Percentiles rank a stretch among this genome's conserved stretches.
These are phyloP conservation scores for Slavum lentiscoides DNA, from an alignment of 2,888 invertebrate species.

Conservation along the genomic window DNA sequence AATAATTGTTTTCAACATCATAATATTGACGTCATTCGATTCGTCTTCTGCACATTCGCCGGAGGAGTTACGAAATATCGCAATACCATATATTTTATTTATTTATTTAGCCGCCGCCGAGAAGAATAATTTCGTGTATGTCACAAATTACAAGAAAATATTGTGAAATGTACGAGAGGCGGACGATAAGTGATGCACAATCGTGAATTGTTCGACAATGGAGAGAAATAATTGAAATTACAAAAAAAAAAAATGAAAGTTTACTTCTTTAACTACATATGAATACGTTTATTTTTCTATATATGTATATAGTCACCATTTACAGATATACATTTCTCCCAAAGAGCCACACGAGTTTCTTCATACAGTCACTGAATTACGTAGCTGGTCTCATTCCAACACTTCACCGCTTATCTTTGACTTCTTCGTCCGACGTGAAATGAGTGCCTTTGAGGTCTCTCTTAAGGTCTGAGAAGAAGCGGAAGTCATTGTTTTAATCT, in stretches of 20 bases:
- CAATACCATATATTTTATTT: too few species aligned
- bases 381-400: neutral
- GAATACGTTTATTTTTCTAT: conserved; percentile 4
- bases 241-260: conserved; percentile 1
- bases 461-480: conserved; percentile 14
- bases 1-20: too few species aligned
- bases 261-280: conserved; percentile 6
- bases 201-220: neutral
- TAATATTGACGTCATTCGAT: too few species aligned
- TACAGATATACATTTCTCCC: conserved; percentile 2
- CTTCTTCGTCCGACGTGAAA: neutral
- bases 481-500: conserved; percentile 13
- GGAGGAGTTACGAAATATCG: too few species aligned
- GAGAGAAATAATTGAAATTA: conserved; percentile 15
- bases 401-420: conserved; percentile 8
- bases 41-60: too few species aligned
- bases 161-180: neutral
- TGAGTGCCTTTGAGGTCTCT: neutral
- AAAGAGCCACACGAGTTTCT: conserved; percentile 11
- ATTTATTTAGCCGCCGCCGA: too few species aligned
- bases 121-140: too few species aligned
- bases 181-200: neutral
- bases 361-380: conserved; percentile 8
- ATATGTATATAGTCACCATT: neutral
- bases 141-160: too few species aligned